Evolutionary conservation across 2,113 vertebrate species (phyloP), one percentile per base, ranked within the genome.

Genomic region (Larimichthys crocea): DNA sequence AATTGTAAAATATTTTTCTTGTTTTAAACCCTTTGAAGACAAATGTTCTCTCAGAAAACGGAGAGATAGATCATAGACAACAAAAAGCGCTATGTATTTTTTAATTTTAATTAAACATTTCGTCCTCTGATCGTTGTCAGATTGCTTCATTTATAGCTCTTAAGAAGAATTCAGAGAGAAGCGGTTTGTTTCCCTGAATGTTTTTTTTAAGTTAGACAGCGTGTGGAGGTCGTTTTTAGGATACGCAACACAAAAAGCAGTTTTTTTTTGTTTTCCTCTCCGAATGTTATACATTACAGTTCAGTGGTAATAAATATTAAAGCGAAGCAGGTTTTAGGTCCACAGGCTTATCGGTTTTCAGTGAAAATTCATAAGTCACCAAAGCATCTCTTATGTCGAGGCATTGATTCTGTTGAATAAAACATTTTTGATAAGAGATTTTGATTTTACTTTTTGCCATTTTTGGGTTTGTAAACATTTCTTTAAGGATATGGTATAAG

Each of bases 91-190:
- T 86, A 69, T 91, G 82, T 92, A 85, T 93, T 93, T 91, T 92
- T 91, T 90, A 78, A 92, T 90, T 94, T 93, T 93, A 93, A 94
- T 95, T 93, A 94, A 92, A 90, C 64, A 73, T 92, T 86, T 88
- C 87, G 89, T 92, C 89, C 83, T 88, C 85, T 42, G 62, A 79
- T 68, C 48, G 57, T 80, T 49, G 88, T 92, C 84, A 84, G 56
- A 70, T 86, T 73, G 79, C 59, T 85, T 92, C 73, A 72, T 90
- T 91, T 82, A 31, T 76, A 49, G 55, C 44, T 75, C 31, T 76
- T 70, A 65, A 26, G 10, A 48, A 19, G 46, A 26, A 64, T 48
- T 79, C 49, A 53, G 53, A 56, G 29, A 40, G 64, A 56, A 6
- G 80, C 66, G 52, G 40, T 80, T 76, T 69, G 44, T 80, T 67